These are phyloP conservation scores for Chrosomus eos DNA, from an alignment of 2,797 vertebrate genomes.

Conservation along the genomic window DNA sequence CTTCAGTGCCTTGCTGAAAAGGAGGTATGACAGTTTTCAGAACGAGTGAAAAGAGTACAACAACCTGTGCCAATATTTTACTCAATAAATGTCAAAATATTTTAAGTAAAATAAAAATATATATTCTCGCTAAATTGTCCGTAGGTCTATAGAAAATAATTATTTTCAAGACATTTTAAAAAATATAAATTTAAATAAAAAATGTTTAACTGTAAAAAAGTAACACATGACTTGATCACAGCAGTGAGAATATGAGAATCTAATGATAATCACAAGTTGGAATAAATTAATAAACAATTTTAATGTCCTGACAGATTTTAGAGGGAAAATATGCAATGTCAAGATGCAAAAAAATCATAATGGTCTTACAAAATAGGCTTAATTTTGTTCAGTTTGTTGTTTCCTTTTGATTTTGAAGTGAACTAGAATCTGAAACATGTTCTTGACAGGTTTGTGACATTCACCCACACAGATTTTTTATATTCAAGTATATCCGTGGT, in stretches of 20 bases:
- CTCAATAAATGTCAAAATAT: no score
- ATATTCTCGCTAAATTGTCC: no score
- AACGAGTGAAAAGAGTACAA: not conserved
- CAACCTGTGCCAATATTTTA: not conserved
- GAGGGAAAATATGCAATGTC: not conserved
- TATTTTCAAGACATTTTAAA: not conserved
- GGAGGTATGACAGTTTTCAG: constrained; percentile 77
- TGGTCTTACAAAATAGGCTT: no score
- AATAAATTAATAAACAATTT: not conserved
- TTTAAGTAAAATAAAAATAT: no score
- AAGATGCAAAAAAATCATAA: not conserved
- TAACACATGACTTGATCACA: not conserved
- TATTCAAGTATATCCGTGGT: not conserved
- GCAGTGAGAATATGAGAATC: not conserved
- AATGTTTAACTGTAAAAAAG: not conserved
- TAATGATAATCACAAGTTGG: not conserved
- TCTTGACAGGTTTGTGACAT: not conserved
- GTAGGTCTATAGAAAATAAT: not conserved
- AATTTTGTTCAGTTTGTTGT: no score
- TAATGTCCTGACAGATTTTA: no score
- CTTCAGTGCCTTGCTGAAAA: constrained; percentile 89
- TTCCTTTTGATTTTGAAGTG: not conserved
- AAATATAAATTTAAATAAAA: not conserved
- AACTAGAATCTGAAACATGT: not conserved
- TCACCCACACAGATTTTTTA: not conserved